A percentile compares a stretch with the other conserved stretches of the same genome.
Evolutionary conservation across 2,888 invertebrate species (phyloP).

Genomic region (Polymixis flavicincta): DNA sequence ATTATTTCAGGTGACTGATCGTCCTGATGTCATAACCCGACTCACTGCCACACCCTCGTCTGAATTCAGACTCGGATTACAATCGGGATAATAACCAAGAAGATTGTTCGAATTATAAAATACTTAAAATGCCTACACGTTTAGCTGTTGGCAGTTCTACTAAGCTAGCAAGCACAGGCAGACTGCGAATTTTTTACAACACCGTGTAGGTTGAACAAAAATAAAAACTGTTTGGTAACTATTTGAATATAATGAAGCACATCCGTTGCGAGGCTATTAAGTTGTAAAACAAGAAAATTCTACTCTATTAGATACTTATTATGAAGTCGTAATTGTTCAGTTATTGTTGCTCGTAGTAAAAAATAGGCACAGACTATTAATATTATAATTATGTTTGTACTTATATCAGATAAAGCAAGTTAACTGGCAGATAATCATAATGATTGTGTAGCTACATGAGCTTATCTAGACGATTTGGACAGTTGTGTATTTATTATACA

Average conservation of each 20-base stretch:
- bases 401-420: slow-evolving; percentile 32
- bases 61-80: slow-evolving; percentile 26
- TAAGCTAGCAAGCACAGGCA: slow-evolving; percentile 46
- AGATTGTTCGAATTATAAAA: slow-evolving; percentile 51
- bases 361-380: slow-evolving; percentile 45
- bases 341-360: slow-evolving; percentile 53
- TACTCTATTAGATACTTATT: slow-evolving; percentile 63
- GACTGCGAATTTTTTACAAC: slow-evolving; percentile 46
- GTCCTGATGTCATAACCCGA: slow-evolving; percentile 40
- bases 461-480: background rate
- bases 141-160: slow-evolving; percentile 19
- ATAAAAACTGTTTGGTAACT: slow-evolving; percentile 66
- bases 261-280: slow-evolving; percentile 67
- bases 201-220: slow-evolving; percentile 45
- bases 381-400: slow-evolving; percentile 48
- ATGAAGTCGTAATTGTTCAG: slow-evolving; percentile 63
- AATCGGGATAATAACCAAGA: slow-evolving; percentile 30
- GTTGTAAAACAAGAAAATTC: slow-evolving; percentile 70
- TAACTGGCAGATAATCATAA: slow-evolving; percentile 40
- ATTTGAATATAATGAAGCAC: slow-evolving; percentile 69
- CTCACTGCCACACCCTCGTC: slow-evolving; percentile 60
- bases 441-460: slow-evolving; percentile 11
- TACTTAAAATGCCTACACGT: slow-evolving; percentile 57
- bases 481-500: slow-evolving; percentile 1
- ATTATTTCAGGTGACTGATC: slow-evolving; percentile 23